Conservation (phyloP, 2,888 invertebrate species). For the Cryptophagus acutangulus region DNA sequence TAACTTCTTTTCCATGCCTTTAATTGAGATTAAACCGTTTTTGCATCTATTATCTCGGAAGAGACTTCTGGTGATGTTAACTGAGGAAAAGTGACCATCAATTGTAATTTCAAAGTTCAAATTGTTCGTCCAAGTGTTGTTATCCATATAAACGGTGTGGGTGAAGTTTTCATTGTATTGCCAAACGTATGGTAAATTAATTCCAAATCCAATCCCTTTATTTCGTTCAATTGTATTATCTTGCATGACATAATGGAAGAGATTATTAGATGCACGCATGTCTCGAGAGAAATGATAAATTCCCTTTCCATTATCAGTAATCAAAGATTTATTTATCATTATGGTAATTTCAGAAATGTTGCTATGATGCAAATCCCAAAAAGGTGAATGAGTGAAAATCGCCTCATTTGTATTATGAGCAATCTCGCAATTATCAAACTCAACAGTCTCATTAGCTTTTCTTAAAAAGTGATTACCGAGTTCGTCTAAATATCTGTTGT, state of each 20-base stretch:
- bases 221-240: slow-evolving; percentile 85
- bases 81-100: slow-evolving; percentile 89
- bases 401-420: slow-evolving; percentile 77
- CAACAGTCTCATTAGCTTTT: slow-evolving; percentile 82
- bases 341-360: slow-evolving; percentile 88
- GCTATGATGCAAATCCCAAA: slow-evolving; percentile 78
- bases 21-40: slow-evolving; percentile 70
- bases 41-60: slow-evolving; percentile 84
- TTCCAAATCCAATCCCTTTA: slow-evolving; percentile 77
- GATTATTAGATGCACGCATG: slow-evolving; percentile 90
- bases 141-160: slow-evolving; percentile 81
- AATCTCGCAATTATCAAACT: slow-evolving; percentile 74
- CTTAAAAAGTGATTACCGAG: slow-evolving; percentile 79
- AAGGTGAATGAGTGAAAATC: slow-evolving; percentile 75
- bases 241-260: slow-evolving; percentile 91
- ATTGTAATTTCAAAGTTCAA: slow-evolving; percentile 76
- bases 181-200: slow-evolving; percentile 91
- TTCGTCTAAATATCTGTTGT: slow-evolving; percentile 83
- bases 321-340: slow-evolving; percentile 78
- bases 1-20: slow-evolving; percentile 96
- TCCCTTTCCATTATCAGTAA: slow-evolving; percentile 83
- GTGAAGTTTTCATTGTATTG: slow-evolving; percentile 92
- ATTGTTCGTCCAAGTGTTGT: slow-evolving; percentile 85
- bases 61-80: slow-evolving; percentile 80
- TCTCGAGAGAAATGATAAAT: slow-evolving; percentile 88